Evolutionary conservation across 2,113 vertebrate species (phyloP).

Genomic region (Oryzias javanicus): DNA sequence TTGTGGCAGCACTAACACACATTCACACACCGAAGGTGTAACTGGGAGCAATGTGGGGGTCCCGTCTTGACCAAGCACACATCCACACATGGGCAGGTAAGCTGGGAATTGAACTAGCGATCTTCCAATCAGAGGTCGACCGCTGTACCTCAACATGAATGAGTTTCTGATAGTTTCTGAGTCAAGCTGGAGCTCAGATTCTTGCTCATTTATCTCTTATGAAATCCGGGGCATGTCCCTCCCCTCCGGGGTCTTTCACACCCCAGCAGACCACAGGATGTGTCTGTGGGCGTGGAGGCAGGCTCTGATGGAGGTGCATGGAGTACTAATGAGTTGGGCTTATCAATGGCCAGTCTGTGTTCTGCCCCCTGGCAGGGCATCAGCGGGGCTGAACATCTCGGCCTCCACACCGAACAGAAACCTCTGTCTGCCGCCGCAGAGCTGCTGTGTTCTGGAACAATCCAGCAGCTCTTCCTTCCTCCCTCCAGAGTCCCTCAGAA

Average conservation of each 20-base stretch:
- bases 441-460: slow-evolving; percentile 18
- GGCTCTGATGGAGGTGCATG: slow-evolving; percentile 44
- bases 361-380: slow-evolving; percentile 52
- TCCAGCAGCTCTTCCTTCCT: slow-evolving; percentile 8
- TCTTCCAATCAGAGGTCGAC: no score
- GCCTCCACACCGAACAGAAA: slow-evolving; percentile 24
- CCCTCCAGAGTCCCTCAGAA: slow-evolving; percentile 31
- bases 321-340: slow-evolving; percentile 70
- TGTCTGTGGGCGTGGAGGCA: slow-evolving; percentile 6
- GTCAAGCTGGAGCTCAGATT: neutral
- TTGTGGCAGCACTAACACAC: no score
- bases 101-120: no score
- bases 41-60: no score
- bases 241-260: neutral
- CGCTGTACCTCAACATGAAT: no score
- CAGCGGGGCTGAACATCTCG: slow-evolving; percentile 52
- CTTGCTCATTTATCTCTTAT: neutral
- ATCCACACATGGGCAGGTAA: no score
- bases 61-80: no score
- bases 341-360: slow-evolving; percentile 66
- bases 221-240: neutral
- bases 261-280: neutral
- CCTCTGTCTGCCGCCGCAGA: neutral
- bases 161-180: neutral
- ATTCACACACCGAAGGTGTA: no score